Percentiles rank a stretch among this genome's conserved stretches.
phyloP scores from a whole-genome alignment of 2,888 invertebrate species.

The Andrena bicolor region DNA sequence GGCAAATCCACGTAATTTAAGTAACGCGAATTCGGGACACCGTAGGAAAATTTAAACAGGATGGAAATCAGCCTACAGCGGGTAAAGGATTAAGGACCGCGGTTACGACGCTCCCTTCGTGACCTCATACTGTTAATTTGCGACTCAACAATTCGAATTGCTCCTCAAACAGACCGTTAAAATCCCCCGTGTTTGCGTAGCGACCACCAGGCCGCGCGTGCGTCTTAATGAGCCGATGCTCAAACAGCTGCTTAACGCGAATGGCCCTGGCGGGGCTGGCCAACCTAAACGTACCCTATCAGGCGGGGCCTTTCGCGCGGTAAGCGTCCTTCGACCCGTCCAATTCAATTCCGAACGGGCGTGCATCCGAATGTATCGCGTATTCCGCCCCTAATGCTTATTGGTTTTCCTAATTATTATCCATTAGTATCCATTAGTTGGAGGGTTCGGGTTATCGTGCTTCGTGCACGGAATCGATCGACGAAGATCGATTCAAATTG shows the following conservation, averaged over 20 bases:
- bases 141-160: neutral
- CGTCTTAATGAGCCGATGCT: neutral
- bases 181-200: neutral
- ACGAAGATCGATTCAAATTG: conserved; percentile 12
- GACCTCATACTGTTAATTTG: neutral
- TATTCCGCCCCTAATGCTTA: conserved; percentile 46
- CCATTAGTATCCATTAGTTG: conserved; percentile 23
- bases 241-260: conserved; percentile 12
- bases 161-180: neutral
- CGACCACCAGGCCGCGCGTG: neutral
- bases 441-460: conserved; percentile 16
- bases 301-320: neutral
- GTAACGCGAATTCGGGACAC: neutral
- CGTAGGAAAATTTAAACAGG: too few relatives aligned
- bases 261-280: neutral
- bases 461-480: neutral
- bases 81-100: neutral
- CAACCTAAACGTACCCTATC: neutral
- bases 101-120: neutral
- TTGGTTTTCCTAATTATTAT: conserved; percentile 48
- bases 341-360: conserved; percentile 40
- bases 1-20: too few relatives aligned
- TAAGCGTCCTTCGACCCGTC: conserved; percentile 16
- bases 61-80: too few relatives aligned
- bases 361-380: conserved; percentile 32